Evolutionary conservation across 1,140 invertebrate species (phyloP), one percentile per base, ranked within the genome.

Genomic region (Bombus breviceps): DNA sequence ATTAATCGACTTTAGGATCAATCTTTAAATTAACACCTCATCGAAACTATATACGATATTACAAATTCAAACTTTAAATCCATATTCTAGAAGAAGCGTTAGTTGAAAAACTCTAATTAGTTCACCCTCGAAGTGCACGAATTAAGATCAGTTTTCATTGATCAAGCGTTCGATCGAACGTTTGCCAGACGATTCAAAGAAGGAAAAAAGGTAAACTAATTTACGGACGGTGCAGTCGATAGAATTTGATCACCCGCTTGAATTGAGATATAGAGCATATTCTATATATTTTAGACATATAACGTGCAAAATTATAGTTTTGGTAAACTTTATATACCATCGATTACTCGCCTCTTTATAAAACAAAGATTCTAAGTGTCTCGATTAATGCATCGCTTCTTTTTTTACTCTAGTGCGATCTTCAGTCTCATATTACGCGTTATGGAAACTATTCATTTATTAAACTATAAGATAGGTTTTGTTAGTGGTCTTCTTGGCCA

Each of bases 401-500:
- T 32, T 32, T n/a, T 57, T 80, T 73, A 68, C 28, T 39, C 57
- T 79, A 81, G 71, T 75, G 77, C 66, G 76, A 68, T 85, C 59
- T 43, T 90, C 86, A 90, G 89, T 90, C 88, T 90, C 86, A 86
- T 77, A 74, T 69, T 78, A 90, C 6, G 9, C 32, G 53, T 18
- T 68, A 72, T 37, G 47, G 62, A 78, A 88, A 18, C 47, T 66
- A 87, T 43, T 87, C 25, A 22, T n/a, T 75, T 28, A 69, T 76
- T 34, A 59, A 34, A 79, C 88, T 93, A 94, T 69, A 93, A 88
- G 41, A 93, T 92, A 28, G 84, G 62, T 71, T 93, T 93, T 3
- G 59, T 76, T 32, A 95, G 91, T 18, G 97, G 97, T 90, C 97
- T 94, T 83, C 94, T 93, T 13, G 96, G 96, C 97, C 97, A 97